phyloP scores from a whole-genome alignment of 2,797 vertebrate species.

The Thamnophis elegans region DNA sequence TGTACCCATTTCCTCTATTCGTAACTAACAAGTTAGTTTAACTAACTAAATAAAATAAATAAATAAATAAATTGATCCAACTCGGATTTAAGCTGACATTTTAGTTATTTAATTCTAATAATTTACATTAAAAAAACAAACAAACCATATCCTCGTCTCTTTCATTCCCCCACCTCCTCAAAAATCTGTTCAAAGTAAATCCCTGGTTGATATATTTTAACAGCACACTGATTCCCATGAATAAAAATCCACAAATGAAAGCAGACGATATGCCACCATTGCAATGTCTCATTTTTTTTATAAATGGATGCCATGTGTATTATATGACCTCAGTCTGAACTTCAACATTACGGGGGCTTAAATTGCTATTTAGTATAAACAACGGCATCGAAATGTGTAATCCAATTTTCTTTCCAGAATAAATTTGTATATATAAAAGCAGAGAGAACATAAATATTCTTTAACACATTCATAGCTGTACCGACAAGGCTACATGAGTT shows the following conservation, averaged over 20 bases:
- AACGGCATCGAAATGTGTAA: constrained; percentile 37
- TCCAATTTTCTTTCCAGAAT: constrained; percentile 32
- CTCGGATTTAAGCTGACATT: not conserved
- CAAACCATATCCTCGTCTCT: not conserved
- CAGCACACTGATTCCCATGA: not conserved
- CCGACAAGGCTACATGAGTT: constrained; percentile 20
- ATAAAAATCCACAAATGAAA: constrained; percentile 10
- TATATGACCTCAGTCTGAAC: constrained; percentile 10
- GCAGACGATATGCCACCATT: not conserved
- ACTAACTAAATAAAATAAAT: no score
- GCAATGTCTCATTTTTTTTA: constrained; percentile 10
- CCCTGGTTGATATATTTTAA: not conserved
- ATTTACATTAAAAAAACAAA: not conserved
- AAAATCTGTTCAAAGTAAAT: not conserved
- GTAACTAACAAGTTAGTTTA: no score
- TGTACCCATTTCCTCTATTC: no score
- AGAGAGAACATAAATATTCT: constrained; percentile 44
- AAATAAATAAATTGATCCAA: not conserved
- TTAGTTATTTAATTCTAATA: not conserved
- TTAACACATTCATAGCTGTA: constrained; percentile 49
- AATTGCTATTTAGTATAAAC: constrained; percentile 40
- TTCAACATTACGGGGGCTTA: constrained; percentile 21
- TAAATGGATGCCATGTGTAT: constrained; percentile 12
- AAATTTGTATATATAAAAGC: constrained; percentile 27
- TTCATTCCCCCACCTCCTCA: not conserved